Base-by-base conservation (phyloP, 1,140 invertebrate genomes). In the Dinoponera quadriceps region DNA sequence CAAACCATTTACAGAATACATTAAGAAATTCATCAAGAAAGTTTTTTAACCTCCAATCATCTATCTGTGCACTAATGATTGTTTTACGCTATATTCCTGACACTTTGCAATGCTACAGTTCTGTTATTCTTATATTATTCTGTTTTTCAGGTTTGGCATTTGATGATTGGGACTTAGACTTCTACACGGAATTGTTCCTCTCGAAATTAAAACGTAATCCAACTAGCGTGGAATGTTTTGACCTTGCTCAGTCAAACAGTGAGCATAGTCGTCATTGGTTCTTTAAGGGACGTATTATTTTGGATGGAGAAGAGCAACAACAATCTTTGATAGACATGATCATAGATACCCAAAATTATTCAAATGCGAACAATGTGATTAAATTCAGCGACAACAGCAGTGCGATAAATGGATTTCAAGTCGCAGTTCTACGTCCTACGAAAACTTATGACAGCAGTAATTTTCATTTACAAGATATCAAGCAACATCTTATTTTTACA, bases 331-430 rank as follows among this genome's bases (percentile, higher is more conserved):
- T 99, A 89, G 96, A 98, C 85, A 97, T 99, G 96, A 98, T 99
- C 38, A 97, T 98, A 90, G 96, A 97, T 55, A 99, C 99, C 0
- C 98, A 99, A 92, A 94, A 96, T 0, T 94, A 94, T 69, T 97
- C 97, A 0, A 99, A 99, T 95, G 92, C 95, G 7, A 99, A 99
- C 92, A 99, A 99, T 95, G 97, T 99, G 9, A 99, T 99, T 87
- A 99, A 99, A 94, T 99, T 99, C 92, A 97, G 96, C 90, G 99
- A 99, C 91, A 99, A 99, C 92, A 99, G 98, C 94, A 98, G 98
- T 95, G 98, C 98, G 0, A 99, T 99, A 38, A 92, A 96, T 91
- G 99, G 99, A 16, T 99, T 96, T 92, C 91, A 95, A 71, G 95
- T 98, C 18, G 94, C 95, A 33, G 94, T 95, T 82, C 90, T 98